Percentiles rank a stretch among this genome's conserved stretches.
Evolutionary conservation across 2,888 invertebrate species (phyloP).

Genomic region (Euzetes globulus): DNA sequence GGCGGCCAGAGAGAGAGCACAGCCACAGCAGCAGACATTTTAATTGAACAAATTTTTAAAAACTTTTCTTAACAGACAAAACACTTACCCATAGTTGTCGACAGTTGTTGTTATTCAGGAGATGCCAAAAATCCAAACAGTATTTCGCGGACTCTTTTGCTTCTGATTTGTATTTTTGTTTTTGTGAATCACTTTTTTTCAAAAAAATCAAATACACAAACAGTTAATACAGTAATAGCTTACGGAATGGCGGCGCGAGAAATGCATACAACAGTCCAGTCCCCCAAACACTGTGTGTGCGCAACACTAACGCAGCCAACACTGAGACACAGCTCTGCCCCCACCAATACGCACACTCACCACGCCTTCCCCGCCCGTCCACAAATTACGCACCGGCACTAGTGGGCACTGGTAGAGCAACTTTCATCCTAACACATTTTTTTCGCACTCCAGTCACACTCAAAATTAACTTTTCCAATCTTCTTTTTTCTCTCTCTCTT

Average conservation of each 20-base stretch:
- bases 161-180: background rate
- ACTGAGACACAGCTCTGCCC: background rate
- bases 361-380: background rate
- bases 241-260: background rate
- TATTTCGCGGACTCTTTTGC: background rate
- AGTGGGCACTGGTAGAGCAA: no score
- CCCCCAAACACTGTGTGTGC: slow-evolving; percentile 6
- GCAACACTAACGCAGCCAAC: background rate
- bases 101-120: background rate
- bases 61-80: background rate
- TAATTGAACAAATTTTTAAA: background rate
- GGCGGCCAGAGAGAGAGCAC: slow-evolving; percentile 15
- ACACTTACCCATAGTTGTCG: slow-evolving; percentile 12
- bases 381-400: background rate
- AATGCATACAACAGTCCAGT: slow-evolving; percentile 6
- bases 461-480: no score
- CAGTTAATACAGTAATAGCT: background rate
- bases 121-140: background rate
- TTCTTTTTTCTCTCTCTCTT: no score
- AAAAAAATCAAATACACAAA: slow-evolving; percentile 12
- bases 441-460: no score
- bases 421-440: no score
- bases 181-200: background rate
- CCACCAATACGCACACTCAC: background rate
- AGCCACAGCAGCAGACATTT: background rate